phyloP scores from a whole-genome alignment of 2,797 vertebrate genomes.

The Valencia hispanica region DNA sequence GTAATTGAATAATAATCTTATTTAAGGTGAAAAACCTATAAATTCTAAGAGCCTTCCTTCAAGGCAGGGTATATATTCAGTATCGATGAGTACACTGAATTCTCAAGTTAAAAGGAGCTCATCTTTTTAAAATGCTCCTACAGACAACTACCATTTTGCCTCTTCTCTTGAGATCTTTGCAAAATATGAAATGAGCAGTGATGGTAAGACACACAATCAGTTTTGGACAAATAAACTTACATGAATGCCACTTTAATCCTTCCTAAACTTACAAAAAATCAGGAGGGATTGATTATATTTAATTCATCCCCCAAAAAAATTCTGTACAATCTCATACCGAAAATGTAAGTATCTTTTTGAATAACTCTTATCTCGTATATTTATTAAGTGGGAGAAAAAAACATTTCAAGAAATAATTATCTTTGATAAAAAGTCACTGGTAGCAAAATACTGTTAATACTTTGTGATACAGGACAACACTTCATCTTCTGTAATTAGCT shows the following conservation, averaged over 20 bases:
- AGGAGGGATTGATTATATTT: background rate
- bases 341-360: background rate
- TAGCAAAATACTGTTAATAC: background rate
- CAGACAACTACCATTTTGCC: background rate
- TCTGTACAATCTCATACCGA: background rate
- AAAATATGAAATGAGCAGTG: conserved; percentile 1
- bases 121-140: conserved; percentile 1
- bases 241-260: conserved; percentile 3
- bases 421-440: background rate
- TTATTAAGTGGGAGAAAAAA: background rate
- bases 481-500: too few species aligned
- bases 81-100: background rate
- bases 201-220: conserved; percentile 5
- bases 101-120: background rate
- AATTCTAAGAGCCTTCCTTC: background rate
- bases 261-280: background rate
- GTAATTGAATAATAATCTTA: background rate
- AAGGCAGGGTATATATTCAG: background rate
- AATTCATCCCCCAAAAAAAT: background rate
- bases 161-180: conserved; percentile 4
- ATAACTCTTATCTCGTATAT: background rate
- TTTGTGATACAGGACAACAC: background rate
- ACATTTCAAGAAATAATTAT: background rate
- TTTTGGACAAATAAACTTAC: conserved; percentile 8
- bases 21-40: background rate